Evolutionary conservation across 2,113 vertebrate genomes (phyloP).

Genomic region (Herpetotheres cachinnans): DNA sequence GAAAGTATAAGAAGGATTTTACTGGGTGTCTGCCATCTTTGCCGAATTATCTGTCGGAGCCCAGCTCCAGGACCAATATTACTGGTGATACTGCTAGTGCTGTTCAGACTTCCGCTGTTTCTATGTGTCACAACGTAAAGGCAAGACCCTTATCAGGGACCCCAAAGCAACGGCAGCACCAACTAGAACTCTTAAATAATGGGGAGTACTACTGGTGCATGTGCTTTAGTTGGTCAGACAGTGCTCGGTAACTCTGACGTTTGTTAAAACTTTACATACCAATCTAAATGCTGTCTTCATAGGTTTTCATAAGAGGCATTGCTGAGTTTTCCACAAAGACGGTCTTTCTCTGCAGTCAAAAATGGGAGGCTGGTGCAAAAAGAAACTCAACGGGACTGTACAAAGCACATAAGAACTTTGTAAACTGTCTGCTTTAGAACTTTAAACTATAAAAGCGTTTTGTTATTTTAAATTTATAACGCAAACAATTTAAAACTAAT

Average conservation of each 20-base stretch:
- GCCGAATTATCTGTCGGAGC: not conserved
- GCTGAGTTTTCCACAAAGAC: not conserved
- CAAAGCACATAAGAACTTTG: not conserved
- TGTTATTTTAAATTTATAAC: slow-evolving; percentile 1
- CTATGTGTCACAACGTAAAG: not conserved
- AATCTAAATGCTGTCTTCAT: not conserved
- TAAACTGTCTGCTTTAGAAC: not conserved
- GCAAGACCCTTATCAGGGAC: not conserved
- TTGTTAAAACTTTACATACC: not conserved
- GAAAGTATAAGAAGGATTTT: not conserved
- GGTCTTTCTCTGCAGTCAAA: not conserved
- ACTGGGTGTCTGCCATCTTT: not conserved
- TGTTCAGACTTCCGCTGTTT: not conserved
- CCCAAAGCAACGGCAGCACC: not conserved
- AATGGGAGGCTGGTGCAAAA: not conserved
- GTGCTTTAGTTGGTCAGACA: not conserved
- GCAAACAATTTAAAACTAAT: slow-evolving; percentile 8
- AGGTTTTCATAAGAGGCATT: not conserved
- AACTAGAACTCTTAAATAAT: not conserved
- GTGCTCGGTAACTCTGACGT: not conserved
- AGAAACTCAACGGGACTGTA: not conserved
- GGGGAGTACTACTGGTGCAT: no score
- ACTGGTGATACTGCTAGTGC: not conserved
- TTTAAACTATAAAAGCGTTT: not conserved
- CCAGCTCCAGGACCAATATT: not conserved